Evolutionary conservation across 1,140 invertebrate genomes (phyloP).

Genomic region (Zaprionus kolodkinae): DNA sequence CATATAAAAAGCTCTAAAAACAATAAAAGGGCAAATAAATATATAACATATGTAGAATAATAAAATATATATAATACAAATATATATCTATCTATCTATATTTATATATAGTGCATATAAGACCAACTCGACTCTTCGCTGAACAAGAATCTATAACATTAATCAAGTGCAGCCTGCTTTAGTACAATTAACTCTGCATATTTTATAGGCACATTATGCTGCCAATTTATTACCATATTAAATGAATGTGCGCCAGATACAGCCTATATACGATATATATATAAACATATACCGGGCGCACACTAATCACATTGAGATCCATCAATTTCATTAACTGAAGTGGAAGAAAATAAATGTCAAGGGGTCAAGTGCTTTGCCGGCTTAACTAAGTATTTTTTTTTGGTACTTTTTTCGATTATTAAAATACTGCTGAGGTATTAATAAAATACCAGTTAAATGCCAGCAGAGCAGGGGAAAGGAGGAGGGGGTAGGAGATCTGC

Average conservation of each 20-base stretch:
- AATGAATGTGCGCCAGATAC: background rate
- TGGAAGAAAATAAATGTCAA: conserved; percentile 2
- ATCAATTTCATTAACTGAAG: background rate
- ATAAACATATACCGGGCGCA: background rate
- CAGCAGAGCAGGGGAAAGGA: background rate
- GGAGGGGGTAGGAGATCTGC: background rate
- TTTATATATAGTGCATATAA: too few relatives aligned
- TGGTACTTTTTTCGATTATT: background rate
- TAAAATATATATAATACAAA: background rate
- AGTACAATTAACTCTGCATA: too few relatives aligned
- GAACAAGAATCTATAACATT: conserved; percentile 1
- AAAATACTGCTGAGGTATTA: background rate
- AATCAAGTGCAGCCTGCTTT: too few relatives aligned
- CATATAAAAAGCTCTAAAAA: too few relatives aligned
- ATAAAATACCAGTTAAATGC: conserved; percentile 3
- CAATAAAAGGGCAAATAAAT: too few relatives aligned
- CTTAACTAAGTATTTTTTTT: background rate
- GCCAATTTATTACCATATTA: background rate
- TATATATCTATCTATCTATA: too few relatives aligned
- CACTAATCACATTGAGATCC: background rate
- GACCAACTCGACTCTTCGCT: background rate
- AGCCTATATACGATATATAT: background rate
- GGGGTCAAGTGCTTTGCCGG: background rate
- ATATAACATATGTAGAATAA: too few relatives aligned
- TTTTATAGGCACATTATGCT: too few relatives aligned